Evolutionary conservation across 2,888 invertebrate species (phyloP), one percentile per base, ranked within the genome.

Genomic region (Marronus borbonicus): DNA sequence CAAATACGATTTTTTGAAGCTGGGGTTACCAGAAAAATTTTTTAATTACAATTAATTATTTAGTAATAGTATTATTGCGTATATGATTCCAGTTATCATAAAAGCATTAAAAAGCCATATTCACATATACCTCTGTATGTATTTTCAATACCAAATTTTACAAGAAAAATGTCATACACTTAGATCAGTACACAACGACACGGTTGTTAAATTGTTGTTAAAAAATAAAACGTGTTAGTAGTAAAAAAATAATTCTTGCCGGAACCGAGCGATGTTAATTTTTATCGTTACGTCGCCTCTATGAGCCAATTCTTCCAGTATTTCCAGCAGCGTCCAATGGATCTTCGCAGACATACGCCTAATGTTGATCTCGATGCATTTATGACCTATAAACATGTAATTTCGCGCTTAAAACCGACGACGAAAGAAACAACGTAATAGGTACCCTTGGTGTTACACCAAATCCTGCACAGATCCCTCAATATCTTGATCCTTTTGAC

Each of bases 401-500:
- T 52, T 52, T 52, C n/a, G 52, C n/a, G 52, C n/a, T 52, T 52
- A 52, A 5, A 17, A 52, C n/a, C 17, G 17, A 7, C n/a, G 24
- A 24, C 50, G 0, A 17, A 17, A 58, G 3, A 17, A 58, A n/a
- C 20, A 58, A 14, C 58, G 17, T 20, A 14, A 58, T 58, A 58
- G 0, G 8, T 68, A 76, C 76, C 77, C 55, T 78, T 74, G 49
- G 39, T 36, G 20, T 78, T 65, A n/a, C 72, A 65, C 77, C 77
- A 78, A 17, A 74, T 78, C 8, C 65, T 64, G 24, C 77, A 78
- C n/a, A 78, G 65, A 55, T 89, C 87, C 76, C 86, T 82, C 65
- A 90, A 81, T 5, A 89, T 87, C 65, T 88, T 86, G 78, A 90
- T 85, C 81, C 85, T 88, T 17, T 88, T 84, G 74, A 90, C 83